These are phyloP conservation scores for Harpalus rufipes DNA, from an alignment of 2,888 invertebrate genomes.

Conservation along the genomic window DNA sequence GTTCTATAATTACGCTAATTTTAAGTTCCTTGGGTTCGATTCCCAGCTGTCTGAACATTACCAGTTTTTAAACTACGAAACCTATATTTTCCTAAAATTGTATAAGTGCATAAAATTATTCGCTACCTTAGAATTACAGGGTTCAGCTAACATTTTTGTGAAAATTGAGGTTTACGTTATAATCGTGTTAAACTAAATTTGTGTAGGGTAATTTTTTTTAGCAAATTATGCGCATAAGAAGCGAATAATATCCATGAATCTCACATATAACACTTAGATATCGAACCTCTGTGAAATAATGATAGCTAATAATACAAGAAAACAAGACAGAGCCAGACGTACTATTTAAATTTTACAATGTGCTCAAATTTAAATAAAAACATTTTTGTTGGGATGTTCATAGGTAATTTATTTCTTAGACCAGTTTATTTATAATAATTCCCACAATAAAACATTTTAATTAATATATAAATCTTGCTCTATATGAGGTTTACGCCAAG, in stretches of 20 bases:
- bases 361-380: too few relatives aligned
- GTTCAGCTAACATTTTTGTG: conserved; percentile 2
- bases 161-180: neutral
- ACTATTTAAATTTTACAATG: too few relatives aligned
- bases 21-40: neutral
- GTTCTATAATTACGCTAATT: neutral
- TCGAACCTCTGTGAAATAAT: neutral
- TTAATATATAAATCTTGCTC: too few relatives aligned
- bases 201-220: neutral
- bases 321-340: too few relatives aligned
- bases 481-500: too few relatives aligned
- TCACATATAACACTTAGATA: neutral
- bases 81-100: neutral
- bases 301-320: too few relatives aligned
- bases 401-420: too few relatives aligned
- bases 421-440: too few relatives aligned
- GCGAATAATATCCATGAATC: neutral
- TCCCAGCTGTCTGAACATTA: neutral
- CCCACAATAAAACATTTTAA: too few relatives aligned
- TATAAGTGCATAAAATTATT: neutral
- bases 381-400: too few relatives aligned
- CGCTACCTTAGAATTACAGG: conserved; percentile 1
- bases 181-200: neutral
- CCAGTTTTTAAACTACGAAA: neutral
- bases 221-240: neutral